Percentiles rank a stretch among this genome's conserved stretches.
phyloP scores from a whole-genome alignment of 2,113 vertebrate genomes.

The Eptatretus burgeri region DNA sequence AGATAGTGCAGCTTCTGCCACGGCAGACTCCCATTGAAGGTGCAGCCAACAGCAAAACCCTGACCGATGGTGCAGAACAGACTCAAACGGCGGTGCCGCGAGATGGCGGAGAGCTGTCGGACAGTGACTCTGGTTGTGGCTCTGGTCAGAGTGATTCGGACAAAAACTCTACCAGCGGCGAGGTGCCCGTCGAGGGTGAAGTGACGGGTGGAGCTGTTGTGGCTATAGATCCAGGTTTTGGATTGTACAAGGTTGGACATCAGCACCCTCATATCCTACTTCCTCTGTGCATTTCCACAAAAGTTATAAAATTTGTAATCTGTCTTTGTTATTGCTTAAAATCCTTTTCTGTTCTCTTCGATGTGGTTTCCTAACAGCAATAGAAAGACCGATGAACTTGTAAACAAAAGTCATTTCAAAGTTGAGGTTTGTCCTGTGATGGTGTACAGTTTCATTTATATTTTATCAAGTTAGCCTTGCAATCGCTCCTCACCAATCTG shows the following conservation, averaged over 20 bases:
- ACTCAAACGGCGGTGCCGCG: background rate
- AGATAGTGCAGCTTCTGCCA: conserved; percentile 64
- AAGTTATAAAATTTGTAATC: too few species aligned
- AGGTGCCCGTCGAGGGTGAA: conserved; percentile 28
- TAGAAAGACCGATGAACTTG: too few species aligned
- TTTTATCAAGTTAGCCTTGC: too few species aligned
- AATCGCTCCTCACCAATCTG: too few species aligned
- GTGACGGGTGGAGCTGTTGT: conserved; percentile 13
- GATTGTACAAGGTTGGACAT: conserved; percentile 39
- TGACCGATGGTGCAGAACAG: conserved; percentile 25
- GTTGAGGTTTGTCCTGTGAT: too few species aligned
- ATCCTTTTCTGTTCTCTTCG: too few species aligned
- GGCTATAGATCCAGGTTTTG: conserved; percentile 23
- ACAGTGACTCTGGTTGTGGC: conserved; percentile 66
- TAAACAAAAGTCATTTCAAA: too few species aligned
- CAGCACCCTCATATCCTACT: too few species aligned
- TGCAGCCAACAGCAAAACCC: conserved; percentile 7
- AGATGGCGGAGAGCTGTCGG: conserved; percentile 50
- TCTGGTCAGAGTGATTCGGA: conserved; percentile 63
- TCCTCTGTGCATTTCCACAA: too few species aligned
- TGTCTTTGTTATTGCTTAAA: too few species aligned
- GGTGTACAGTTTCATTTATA: too few species aligned
- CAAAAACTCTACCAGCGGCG: conserved; percentile 51
- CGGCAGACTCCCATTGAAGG: conserved; percentile 21
- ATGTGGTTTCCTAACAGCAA: too few species aligned